phyloP scores from a whole-genome alignment of 2,113 vertebrate species.

The Vombatus ursinus region DNA sequence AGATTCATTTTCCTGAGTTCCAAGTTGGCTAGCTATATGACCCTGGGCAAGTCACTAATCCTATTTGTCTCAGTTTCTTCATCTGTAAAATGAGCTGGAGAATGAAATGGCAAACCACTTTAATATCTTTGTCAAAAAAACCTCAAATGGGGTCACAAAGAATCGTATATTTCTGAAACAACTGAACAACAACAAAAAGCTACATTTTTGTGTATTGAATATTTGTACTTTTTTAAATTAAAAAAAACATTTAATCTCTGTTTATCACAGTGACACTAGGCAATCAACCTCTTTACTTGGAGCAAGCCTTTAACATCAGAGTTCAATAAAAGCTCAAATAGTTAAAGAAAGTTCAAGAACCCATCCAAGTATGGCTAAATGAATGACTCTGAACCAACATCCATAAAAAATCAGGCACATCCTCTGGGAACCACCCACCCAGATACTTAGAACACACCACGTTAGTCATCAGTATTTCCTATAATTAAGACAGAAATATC shows the following conservation, averaged over 20 bases:
- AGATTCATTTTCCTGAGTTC: background rate
- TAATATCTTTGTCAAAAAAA: background rate
- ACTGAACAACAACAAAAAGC: background rate
- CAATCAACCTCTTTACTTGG: background rate
- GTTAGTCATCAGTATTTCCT: background rate
- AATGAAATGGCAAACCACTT: background rate
- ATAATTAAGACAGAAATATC: conserved; percentile 18
- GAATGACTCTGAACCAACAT: conserved; percentile 23
- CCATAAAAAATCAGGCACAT: conserved; percentile 41
- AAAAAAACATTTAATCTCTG: background rate
- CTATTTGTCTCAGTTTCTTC: background rate
- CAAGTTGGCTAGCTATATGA: background rate
- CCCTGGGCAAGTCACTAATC: background rate
- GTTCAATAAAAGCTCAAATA: conserved; percentile 20
- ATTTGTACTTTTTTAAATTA: background rate
- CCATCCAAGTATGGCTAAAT: conserved; percentile 12
- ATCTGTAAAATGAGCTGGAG: background rate
- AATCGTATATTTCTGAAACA: background rate
- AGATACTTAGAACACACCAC: conserved; percentile 26
- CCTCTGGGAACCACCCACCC: conserved; percentile 1
- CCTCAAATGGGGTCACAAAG: background rate
- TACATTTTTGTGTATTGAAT: background rate
- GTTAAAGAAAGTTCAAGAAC: conserved; percentile 24
- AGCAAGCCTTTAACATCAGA: background rate
- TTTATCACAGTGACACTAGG: background rate